Evolutionary conservation across 2,113 vertebrate genomes (phyloP).

Genomic region (Melozone crissalis): DNA sequence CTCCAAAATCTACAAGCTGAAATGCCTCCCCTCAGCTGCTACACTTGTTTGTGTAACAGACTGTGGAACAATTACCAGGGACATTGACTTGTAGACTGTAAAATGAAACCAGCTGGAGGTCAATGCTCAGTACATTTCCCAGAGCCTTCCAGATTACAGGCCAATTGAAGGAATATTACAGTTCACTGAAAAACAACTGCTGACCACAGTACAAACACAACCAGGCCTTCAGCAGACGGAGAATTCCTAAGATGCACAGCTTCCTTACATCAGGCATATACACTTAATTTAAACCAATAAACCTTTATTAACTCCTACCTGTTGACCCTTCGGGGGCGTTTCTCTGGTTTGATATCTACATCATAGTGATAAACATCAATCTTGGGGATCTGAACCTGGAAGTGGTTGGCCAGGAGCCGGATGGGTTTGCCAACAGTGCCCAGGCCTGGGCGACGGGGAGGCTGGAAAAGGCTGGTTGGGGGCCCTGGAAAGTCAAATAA

Average conservation of each 20-base stretch:
- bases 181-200: not conserved
- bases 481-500: constrained; percentile 79
- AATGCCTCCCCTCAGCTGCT: not conserved
- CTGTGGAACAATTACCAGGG: not conserved
- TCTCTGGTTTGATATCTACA: constrained; percentile 99
- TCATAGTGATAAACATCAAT: constrained; percentile 99
- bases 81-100: not conserved
- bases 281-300: not conserved
- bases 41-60: not conserved
- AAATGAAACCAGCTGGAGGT: not conserved
- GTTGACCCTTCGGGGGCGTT: constrained; percentile 96
- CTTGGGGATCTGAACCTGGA: constrained; percentile 99
- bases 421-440: constrained; percentile 99
- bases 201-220: not conserved
- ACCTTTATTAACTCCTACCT: constrained; percentile 76
- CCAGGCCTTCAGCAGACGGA: not conserved
- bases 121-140: not conserved
- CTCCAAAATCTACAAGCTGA: not conserved
- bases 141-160: not conserved
- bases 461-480: constrained; percentile 94
- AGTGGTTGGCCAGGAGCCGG: constrained; percentile 96
- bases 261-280: not conserved
- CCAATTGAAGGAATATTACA: not conserved
- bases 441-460: constrained; percentile 93
- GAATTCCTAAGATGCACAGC: not conserved